Percentiles rank a stretch among this genome's conserved stretches.
These are phyloP conservation scores for Myopa testacea DNA, from an alignment of 2,888 invertebrate genomes.

Conservation along the genomic window DNA sequence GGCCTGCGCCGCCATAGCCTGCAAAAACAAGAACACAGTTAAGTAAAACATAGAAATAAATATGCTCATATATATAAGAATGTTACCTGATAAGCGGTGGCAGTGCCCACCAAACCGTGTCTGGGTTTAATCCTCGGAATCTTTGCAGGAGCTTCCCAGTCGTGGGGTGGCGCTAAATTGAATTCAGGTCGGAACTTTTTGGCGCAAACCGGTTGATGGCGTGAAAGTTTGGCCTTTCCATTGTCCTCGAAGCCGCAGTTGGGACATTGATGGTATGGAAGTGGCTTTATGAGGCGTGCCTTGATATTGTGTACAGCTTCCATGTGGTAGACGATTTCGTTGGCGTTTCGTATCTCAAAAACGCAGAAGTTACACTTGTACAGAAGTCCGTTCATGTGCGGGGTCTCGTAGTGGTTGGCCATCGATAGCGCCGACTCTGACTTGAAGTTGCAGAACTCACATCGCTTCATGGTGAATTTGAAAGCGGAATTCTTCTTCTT, in stretches of 20 bases:
- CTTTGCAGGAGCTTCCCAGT: constrained; percentile 95
- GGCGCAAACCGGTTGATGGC: constrained; percentile 88
- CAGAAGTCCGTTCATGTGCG: constrained; percentile 88
- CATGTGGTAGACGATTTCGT: constrained; percentile 92
- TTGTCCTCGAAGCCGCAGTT: constrained; percentile 96
- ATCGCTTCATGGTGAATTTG: constrained; percentile 80
- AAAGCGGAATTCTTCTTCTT: constrained; percentile 88
- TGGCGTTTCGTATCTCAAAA: constrained; percentile 84
- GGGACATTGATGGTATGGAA: constrained; percentile 90
- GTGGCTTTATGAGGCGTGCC: constrained; percentile 85
- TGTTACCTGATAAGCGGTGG: constrained; percentile 68
- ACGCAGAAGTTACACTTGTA: constrained; percentile 89
- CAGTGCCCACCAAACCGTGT: constrained; percentile 68
- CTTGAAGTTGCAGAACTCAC: constrained; percentile 90
- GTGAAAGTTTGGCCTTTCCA: constrained; percentile 88
- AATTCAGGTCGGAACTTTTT: constrained; percentile 90
- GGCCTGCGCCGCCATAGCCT: constrained; percentile 69
- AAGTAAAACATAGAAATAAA: background rate
- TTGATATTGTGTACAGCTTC: constrained; percentile 88
- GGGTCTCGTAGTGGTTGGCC: constrained; percentile 89
- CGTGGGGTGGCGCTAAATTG: constrained; percentile 87
- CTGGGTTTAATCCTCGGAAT: constrained; percentile 76
- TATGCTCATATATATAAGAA: background rate
- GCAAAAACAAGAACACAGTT: background rate
- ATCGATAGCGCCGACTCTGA: constrained; percentile 86